A percentile compares a stretch with the other conserved stretches of the same genome.
Evolutionary conservation across 2,797 vertebrate genomes (phyloP).

Genomic region (Lepilemur ruficaudatus): DNA sequence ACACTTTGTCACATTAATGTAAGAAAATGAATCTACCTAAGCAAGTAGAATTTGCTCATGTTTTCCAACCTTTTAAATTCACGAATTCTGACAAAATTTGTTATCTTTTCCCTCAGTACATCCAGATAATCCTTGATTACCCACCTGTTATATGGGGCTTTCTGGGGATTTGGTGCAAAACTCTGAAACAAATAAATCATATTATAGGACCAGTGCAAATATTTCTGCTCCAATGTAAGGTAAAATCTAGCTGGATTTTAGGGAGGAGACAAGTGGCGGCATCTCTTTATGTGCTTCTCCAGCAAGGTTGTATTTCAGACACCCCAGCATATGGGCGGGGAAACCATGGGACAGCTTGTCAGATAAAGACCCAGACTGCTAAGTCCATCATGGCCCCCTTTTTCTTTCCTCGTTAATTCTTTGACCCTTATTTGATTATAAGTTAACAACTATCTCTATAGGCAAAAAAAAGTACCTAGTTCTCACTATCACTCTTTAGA

Average conservation of each 20-base stretch:
- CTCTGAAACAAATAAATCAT: background rate
- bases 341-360: conserved; percentile 79
- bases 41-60: background rate
- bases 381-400: conserved; percentile 66
- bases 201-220: background rate
- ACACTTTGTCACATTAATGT: background rate
- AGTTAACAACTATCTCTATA: conserved; percentile 58
- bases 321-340: conserved; percentile 77
- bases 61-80: background rate
- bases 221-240: background rate
- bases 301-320: conserved; percentile 78
- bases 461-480: conserved; percentile 20
- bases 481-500: conserved; percentile 52
- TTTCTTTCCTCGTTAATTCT: conserved; percentile 77
- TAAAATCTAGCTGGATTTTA: background rate
- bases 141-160: background rate
- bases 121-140: background rate
- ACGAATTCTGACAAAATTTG: background rate
- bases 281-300: background rate
- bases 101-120: background rate
- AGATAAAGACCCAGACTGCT: conserved; percentile 79
- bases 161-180: background rate
- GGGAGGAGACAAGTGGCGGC: background rate
- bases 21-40: background rate
- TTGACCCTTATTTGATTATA: conserved; percentile 61